Base-by-base conservation (phyloP, 2,113 vertebrate genomes). In the Galeopterus variegatus region DNA sequence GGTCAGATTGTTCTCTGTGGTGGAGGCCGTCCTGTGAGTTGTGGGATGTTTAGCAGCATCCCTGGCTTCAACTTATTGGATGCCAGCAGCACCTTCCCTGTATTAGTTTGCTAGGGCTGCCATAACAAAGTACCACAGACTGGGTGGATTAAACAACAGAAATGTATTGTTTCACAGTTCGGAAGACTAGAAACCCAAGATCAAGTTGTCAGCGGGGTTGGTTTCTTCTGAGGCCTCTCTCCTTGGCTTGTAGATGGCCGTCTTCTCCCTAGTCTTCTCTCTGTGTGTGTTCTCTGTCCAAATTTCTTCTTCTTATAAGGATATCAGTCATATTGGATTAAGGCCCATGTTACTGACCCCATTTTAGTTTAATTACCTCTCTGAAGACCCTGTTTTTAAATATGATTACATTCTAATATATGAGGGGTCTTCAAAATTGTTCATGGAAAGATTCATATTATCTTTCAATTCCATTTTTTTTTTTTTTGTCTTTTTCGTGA, bases 311-410 rank as follows among this genome's bases (percentile, higher is more conserved):
- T 89, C 31, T 36, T 89, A 23, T 26, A n/a, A 75, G n/a, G n/a
- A 67, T 17, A n/a, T 19, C 76, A 69, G 28, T 70, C 64, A 70
- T 45, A 58, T 8, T 81, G 90, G 77, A 36, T 28, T 62, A 73
- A 41, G 79, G 67, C 11, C 45, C 5, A 52, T 17, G 24, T 23
- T 73, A 36, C 31, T 62, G 79, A 73, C 45, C 17, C 52, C 79
- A 15, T 64, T 83, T 83, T 83, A 64, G 26, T 89, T 76, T 77
- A 73, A n/a, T 62, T 33, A 82, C 31, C 28, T 72, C 58, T 90
- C 26, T 60, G 60, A 72, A 92, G 90, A 73, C 56, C 11, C 13
- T 50, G 7, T 64, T 41, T 83, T 33, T 17, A 73, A 62, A 83
- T 73, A 83, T 3, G 48, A 41, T 83, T 7, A 28, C 36, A 41